Base-by-base conservation (phyloP, 1,140 invertebrate species). In the Drosophila trapezifrons region DNA sequence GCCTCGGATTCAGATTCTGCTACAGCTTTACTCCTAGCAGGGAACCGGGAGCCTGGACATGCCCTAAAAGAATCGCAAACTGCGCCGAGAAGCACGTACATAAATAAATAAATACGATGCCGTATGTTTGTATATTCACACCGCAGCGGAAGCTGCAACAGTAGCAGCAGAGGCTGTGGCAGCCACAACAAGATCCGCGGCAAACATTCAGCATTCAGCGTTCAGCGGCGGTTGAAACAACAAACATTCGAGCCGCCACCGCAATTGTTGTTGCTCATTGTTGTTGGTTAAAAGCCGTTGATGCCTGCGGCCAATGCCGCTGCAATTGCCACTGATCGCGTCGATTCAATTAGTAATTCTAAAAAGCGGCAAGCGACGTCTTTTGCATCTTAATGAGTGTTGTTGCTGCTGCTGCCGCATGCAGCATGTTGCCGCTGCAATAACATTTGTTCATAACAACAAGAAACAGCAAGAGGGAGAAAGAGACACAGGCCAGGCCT, bases 311-410 rank as follows among this genome's bases (percentile, higher is more conserved):
- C 58, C 73, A 74, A 74, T 70, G 78, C 77, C 63, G 80, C 62
- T 81, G 74, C 83, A 81, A 81, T 86, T 86, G 73, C 82, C 82
- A 78, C 80, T 76, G 78, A 89, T 85, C 84, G 89, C 90, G 90
- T 91, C 90, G 89, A 86, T 91, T 91, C 90, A 91, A 91, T 91
- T 91, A 91, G 90, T 91, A 83, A 91, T 91, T 91, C 90, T 91
- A 81, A 91, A 91, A 86, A 86, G 80, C 84, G 82, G 77, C 80
- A 85, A 81, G 76, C 80, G 69, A 90, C 80, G 90, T 78, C 74
- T 89, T 83, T 80, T 86, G 90, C 89, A 91, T 91, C 80, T 77
- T 83, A 87, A 90, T 89, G 76, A 90, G 69, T 47, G 65, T 6
- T 38, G 59, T 25, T 70, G 73, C 29, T 54, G 57, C 29, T 66